Base-by-base conservation (phyloP, 2,113 vertebrate genomes). In the Phylloscopus trochilus region DNA sequence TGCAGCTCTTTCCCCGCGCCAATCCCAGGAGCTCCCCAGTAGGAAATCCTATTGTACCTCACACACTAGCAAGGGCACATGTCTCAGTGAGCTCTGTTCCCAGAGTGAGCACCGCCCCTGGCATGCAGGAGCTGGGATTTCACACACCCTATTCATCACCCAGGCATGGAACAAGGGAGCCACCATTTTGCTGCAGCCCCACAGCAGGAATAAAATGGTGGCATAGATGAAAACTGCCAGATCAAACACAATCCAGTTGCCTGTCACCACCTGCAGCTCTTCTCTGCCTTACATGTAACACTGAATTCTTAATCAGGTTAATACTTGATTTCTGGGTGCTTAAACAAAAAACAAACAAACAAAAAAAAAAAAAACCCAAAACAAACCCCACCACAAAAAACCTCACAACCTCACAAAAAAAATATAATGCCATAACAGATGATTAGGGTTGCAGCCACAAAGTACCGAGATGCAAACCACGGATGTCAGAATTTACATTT, bases 181-280 rank as follows among this genome's bases (percentile, higher is more conserved):
- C 86, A 90, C 97, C 97, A 97, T 97, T 98, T 98, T 97, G 92
- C 93, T 89, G 95, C 92, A 91, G 72, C 94, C 86, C 83, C 90
- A 93, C 93, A 69, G 73, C 93, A 95, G 92, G 87, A 92, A 66
- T 92, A 89, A 97, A 93, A 97, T 96, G 96, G 96, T 97, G 97
- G 97, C 86, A 82, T 8, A 96, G 92, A 97, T 89, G 91, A 97
- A 97, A 97, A 96, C 95, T 91, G 97, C 93, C 94, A 96, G 91
- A 95, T 96, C 84, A 94, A 97, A 96, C 62, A 44, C 88, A 89
- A 93, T 83, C 97, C 60, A 44, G 53, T 93, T 92, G 67, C 74
- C 96, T 92, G 80, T 95, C 90, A 95, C 87, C 93, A 93, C 94
- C 92, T 97, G 93, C 94, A 87, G 92, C 91, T 97, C 94, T 95